Evolutionary conservation across 1,140 invertebrate genomes (phyloP), one percentile per base, ranked within the genome.

Genomic region (Leptinotarsa defecta): DNA sequence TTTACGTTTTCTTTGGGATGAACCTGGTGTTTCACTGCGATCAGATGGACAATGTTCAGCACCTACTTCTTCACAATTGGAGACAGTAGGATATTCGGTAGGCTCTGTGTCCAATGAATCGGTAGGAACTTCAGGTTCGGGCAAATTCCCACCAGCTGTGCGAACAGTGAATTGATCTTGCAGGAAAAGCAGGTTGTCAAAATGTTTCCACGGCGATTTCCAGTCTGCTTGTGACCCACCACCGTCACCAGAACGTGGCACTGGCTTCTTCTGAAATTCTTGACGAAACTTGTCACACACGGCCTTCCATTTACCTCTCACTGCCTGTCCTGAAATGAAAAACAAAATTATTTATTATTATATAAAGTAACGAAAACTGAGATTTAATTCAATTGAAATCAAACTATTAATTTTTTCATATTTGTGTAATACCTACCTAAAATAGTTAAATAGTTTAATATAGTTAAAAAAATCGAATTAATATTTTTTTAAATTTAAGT

Each of bases 81-180:
- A 27, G 27, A 27, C 27, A 27, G 27, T 27, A 27, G 27, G 27
- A 27, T 27, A 27, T 27, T 27, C 27, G 27, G 27, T 27, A 27
- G 27, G 27, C 27, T 27, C 27, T 27, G 27, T 27, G 27, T 27
- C 27, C 27, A 27, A 27, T 27, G 27, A 27, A 27, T 27, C 27
- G 27, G 27, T 27, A 27, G 27, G 27, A 62, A 15, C 11, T 8
- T 52, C 68, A 17, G 48, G 17, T 49, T 52, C 19, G 15, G 68
- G 68, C 22, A 70, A 24, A 70, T 48, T 70, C 48, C 68, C 68
- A n/a, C 15, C n/a, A 48, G 15, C 17, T 70, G 22, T n/a, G 27
- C 68, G 34, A n/a, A 48, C 68, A 48, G 24, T 71, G 24, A 71
- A 71, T 57, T 71, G 68, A 48, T 71, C 68, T 49, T 71, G 17